These are phyloP conservation scores for Bombus superbus DNA, from an alignment of 1,140 invertebrate genomes.

Conservation along the genomic window DNA sequence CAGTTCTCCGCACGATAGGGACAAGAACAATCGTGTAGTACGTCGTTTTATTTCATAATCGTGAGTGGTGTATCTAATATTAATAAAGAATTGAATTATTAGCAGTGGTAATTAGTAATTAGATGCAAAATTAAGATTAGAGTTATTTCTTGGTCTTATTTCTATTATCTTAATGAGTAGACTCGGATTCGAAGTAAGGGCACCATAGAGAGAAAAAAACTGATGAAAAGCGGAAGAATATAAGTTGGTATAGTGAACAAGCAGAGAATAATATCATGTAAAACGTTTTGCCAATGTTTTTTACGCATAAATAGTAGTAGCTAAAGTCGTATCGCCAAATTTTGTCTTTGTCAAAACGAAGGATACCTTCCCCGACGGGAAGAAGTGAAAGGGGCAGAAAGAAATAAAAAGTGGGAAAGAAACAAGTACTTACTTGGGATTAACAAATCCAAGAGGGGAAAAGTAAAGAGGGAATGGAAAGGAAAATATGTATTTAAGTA, in stretches of 20 bases:
- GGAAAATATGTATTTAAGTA: too few species aligned
- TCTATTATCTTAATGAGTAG: too few species aligned
- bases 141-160: too few species aligned
- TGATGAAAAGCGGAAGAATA: slow-evolving; percentile 64
- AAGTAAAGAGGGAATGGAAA: not conserved
- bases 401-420: not conserved
- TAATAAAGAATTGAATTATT: not conserved
- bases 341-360: not conserved
- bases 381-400: slow-evolving; percentile 24
- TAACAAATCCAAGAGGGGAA: not conserved
- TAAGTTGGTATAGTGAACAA: slow-evolving; percentile 65
- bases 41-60: not conserved
- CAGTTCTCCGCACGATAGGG: too few species aligned
- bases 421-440: not conserved
- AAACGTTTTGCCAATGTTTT: not conserved
- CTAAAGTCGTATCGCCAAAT: not conserved
- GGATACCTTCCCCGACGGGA: not conserved
- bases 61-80: not conserved
- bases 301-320: not conserved
- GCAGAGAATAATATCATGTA: slow-evolving; percentile 69
- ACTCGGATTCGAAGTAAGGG: slow-evolving; percentile 68
- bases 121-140: too few species aligned
- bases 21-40: too few species aligned
- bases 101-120: too few species aligned
- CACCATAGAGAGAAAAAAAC: slow-evolving; percentile 74